Base-by-base conservation (phyloP, 2,888 invertebrate genomes). In the Arenicola marina region DNA sequence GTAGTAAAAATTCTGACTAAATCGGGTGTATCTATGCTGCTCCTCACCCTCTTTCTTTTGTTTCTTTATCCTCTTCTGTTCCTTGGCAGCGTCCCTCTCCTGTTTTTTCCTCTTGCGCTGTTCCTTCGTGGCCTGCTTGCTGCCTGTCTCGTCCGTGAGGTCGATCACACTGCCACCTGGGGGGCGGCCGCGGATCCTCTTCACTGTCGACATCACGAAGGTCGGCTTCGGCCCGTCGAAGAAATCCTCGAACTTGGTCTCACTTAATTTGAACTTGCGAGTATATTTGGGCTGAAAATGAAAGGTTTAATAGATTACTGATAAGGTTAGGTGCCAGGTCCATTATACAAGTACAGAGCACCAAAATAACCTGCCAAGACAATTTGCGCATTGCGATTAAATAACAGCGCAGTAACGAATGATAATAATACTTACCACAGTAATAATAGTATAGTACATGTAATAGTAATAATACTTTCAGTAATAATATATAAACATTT, bases 221-320 rank as follows among this genome's bases (percentile, higher is more conserved):
- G 88, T 87, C 0, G 95, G 95, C 46, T 89, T 85, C 48, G 89
- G 85, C 0, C 95, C 95, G 59, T 89, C 89, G 84, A 93, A 95
- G 76, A 95, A 89, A 71, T 91, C 89, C 59, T 89, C 88, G 79
- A 92, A 95, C 72, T 87, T 89, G 0, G 90, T 86, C 78, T 88
- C 69, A 7, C 71, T 63, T 28, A 86, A 65, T 11, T 88, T 88
- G 82, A 89, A 91, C 75, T 89, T 89, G 58, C 89, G 87, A 64
- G 89, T 58, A 31, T 89, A 75, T 43, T 75, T 73, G 7, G 77
- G 76, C 84, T 84, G 67, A 2, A 68, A 65, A 60, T 31, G 26
- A 32, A 56, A 57, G 56, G 1, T 15, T 38, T 15, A 15, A 38
- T 38, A 38, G 11, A 18, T 15, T 18, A 38, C 11, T 38, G 38